Conservation (phyloP, 2,888 invertebrate species). For the Tanytarsus gracilentus region DNA sequence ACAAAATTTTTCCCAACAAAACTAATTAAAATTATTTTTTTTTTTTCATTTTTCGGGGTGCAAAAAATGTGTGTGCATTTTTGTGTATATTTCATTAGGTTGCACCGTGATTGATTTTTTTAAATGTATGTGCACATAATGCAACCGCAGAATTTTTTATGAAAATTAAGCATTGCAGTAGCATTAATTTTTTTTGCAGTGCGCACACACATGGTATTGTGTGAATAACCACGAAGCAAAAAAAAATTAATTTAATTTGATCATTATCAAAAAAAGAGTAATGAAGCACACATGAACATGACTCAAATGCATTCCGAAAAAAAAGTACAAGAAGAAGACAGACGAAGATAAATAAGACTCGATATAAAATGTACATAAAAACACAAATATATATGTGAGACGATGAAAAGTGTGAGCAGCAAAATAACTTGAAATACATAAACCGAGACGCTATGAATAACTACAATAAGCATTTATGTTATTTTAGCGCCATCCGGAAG, state of each 20-base stretch:
- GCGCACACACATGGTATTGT: too few species aligned
- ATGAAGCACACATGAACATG: not conserved
- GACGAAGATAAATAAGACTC: not conserved
- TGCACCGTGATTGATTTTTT: not conserved
- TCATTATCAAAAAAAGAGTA: too few species aligned
- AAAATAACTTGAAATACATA: too few species aligned
- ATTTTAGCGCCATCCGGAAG: slow-evolving; percentile 29
- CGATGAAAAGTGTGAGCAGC: too few species aligned
- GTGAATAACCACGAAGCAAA: too few species aligned
- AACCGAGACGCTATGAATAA: slow-evolving; percentile 27
- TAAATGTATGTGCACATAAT: too few species aligned
- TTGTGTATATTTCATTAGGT: not conserved
- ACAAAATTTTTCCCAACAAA: slow-evolving; percentile 12
- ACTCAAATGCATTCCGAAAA: not conserved
- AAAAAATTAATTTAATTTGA: too few species aligned
- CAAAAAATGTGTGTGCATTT: too few species aligned
- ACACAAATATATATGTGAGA: slow-evolving; percentile 7
- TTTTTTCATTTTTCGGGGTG: too few species aligned
- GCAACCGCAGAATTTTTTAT: too few species aligned
- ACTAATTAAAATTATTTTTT: slow-evolving; percentile 20
- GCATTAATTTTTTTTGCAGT: too few species aligned
- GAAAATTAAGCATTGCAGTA: too few species aligned
- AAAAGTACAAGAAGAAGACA: not conserved
- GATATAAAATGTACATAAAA: not conserved
- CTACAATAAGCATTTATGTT: slow-evolving; percentile 28